Base-by-base conservation (phyloP, 2,888 invertebrate genomes). In the Philonicus albiceps region DNA sequence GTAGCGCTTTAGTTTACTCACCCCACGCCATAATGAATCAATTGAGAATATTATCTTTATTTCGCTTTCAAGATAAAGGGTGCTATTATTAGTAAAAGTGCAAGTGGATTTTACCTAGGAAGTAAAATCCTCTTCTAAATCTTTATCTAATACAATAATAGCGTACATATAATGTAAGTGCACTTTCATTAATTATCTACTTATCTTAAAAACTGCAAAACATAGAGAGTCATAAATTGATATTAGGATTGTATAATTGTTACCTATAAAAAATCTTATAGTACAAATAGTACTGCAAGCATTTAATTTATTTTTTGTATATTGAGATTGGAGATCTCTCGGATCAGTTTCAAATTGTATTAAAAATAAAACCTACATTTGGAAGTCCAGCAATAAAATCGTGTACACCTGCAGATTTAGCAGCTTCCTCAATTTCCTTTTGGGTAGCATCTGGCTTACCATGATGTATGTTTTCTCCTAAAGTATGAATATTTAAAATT, bases 391-490 rank as follows among this genome's bases (percentile, higher is more conserved):
- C 94, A 89, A 97, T 96, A 90, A 96, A 97, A 87, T 94, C 94
- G 90, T 96, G 96, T 53, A 96, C 96, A 88, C 96, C 95, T 0
- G 96, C 96, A 89, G 95, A 94, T 89, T 94, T 95, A 1, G 96
- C 95, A 0, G 96, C 96, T 49, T 93, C 93, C 89, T 95, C 94
- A 88, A 96, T 94, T 90, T 96, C 96, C 87, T 94, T 94, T 87
- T 95, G 94, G 0, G 94, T 95, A 88, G 95, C 95, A 78, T 93
- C 92, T 13, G 94, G 94, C 89, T 95, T 95, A 87, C 98, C 98
- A 92, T 97, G 96, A 87, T 96, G 92, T 76, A 95, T 95, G 90
- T 95, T 95, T 88, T 95, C 94, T 0, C 89, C 91, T 91, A n/a
- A 31, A 75, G 22, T 49, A 7, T 6, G 13, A 64, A 64, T 13